These are phyloP conservation scores for Portevinia maculata DNA, from an alignment of 2,888 invertebrate species.

Conservation along the genomic window DNA sequence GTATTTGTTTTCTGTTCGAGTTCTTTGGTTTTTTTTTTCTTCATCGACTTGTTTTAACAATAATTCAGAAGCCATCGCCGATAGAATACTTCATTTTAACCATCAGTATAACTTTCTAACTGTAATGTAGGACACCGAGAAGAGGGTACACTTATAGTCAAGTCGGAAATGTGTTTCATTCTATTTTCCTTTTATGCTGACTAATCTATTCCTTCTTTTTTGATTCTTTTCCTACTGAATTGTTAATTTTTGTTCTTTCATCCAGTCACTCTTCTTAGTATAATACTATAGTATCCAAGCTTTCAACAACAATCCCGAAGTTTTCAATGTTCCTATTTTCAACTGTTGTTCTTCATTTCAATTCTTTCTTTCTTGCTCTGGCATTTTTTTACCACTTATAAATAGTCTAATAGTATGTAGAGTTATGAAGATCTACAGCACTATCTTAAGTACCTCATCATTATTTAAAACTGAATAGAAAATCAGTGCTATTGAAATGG, in stretches of 20 bases:
- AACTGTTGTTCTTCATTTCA: conserved; percentile 41
- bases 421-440: neutral
- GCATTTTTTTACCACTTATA: neutral
- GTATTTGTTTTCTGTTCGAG: conserved; percentile 9
- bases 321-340: conserved; percentile 45
- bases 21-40: conserved; percentile 1
- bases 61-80: conserved; percentile 55
- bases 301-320: conserved; percentile 39
- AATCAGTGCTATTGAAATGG: neutral
- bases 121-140: conserved; percentile 53
- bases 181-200: neutral
- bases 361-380: neutral
- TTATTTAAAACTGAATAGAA: conserved; percentile 13
- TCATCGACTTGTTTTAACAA: conserved; percentile 53
- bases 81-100: conserved; percentile 52
- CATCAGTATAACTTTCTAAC: conserved; percentile 35
- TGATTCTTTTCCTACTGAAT: conserved; percentile 31
- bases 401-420: neutral
- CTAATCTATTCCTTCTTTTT: conserved; percentile 13
- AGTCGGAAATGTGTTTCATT: conserved; percentile 55
- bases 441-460: conserved; percentile 11
- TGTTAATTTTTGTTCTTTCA: conserved; percentile 50
- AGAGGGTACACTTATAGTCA: conserved; percentile 45
- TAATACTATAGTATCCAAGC: conserved; percentile 17
- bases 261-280: conserved; percentile 24